Evolutionary conservation across 2,888 invertebrate species (phyloP).

Genomic region (Sminthurinus aureus): DNA sequence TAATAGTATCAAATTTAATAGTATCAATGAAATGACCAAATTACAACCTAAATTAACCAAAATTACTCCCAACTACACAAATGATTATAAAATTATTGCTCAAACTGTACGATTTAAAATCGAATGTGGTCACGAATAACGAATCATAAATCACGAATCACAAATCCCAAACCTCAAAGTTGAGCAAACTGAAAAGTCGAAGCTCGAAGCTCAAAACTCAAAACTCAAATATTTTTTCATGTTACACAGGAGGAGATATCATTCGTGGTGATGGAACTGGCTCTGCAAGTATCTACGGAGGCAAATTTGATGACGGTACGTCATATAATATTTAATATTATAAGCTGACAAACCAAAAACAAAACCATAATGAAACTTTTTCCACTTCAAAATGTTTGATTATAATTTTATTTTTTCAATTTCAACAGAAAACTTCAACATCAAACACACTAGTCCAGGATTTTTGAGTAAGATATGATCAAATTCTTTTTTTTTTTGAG

Average conservation of each 20-base stretch:
- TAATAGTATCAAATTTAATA: too few species aligned
- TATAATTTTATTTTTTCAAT: too few species aligned
- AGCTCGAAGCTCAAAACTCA: too few species aligned
- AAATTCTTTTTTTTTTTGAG: too few species aligned
- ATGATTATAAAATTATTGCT: too few species aligned
- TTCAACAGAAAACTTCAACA: conserved; percentile 72
- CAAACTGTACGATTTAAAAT: not conserved
- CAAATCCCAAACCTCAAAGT: too few species aligned
- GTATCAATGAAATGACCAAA: too few species aligned
- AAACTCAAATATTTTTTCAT: not conserved
- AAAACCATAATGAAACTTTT: not conserved
- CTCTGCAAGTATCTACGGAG: conserved; percentile 84
- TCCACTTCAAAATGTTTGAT: not conserved
- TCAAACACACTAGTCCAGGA: conserved; percentile 82
- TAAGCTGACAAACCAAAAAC: not conserved
- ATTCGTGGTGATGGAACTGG: conserved; percentile 82
- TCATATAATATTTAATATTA: not conserved
- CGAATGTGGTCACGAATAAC: not conserved
- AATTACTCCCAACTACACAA: too few species aligned
- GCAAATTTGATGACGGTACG: conserved; percentile 78
- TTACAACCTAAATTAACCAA: too few species aligned
- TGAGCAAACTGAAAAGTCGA: too few species aligned
- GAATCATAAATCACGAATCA: too few species aligned
- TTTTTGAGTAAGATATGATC: too few species aligned
- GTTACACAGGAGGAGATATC: conserved; percentile 79